Base-by-base conservation (phyloP, 2,113 vertebrate genomes). In the Daphoenositta chrysoptera region DNA sequence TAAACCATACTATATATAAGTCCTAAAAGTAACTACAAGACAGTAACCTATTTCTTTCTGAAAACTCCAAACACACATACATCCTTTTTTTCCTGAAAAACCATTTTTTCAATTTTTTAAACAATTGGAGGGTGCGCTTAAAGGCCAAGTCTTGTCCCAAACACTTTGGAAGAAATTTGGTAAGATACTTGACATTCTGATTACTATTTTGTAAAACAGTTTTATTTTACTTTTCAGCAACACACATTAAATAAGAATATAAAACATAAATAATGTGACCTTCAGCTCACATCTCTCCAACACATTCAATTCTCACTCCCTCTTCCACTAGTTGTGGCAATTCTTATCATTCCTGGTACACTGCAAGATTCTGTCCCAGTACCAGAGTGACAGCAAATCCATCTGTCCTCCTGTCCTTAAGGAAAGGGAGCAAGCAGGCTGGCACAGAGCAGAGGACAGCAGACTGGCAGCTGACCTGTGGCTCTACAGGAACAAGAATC, bases 341-440 rank as follows among this genome's bases (percentile, higher is more conserved):
- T 92, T 92, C 85, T 60, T 89, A 54, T 89, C 42, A 86, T 90
- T 90, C 72, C 33, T 86, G 54, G 56, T 75, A 66, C 8, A 70
- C 12, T n/a, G 50, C 85, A 86, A 92, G 87, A 83, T 81, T 93
- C 86, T 94, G 79, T 65, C 54, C 72, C n/a, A 6, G 35, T 82
- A 75, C 22, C 50, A 83, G 89, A 95, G 72, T 90, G 92, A 92
- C 95, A 93, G 68, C 42, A 93, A 58, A 60, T 66, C 94, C 94
- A 90, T 90, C 90, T 94, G 92, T 70, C 71, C 82, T 54, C 40
- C 76, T 73, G 83, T 65, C 91, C 92, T 94, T 69, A 89, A 81
- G 86, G 33, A 86, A 77, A 69, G 56, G 51, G 76, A 50, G 37
- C 83, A 89, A 83, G 50, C 66, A 69, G 64, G 42, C 76, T 95